A percentile compares a stretch with the other conserved stretches of the same genome.
Evolutionary conservation across 2,797 vertebrate species (phyloP).

Genomic region (Catostomus latipinnis): DNA sequence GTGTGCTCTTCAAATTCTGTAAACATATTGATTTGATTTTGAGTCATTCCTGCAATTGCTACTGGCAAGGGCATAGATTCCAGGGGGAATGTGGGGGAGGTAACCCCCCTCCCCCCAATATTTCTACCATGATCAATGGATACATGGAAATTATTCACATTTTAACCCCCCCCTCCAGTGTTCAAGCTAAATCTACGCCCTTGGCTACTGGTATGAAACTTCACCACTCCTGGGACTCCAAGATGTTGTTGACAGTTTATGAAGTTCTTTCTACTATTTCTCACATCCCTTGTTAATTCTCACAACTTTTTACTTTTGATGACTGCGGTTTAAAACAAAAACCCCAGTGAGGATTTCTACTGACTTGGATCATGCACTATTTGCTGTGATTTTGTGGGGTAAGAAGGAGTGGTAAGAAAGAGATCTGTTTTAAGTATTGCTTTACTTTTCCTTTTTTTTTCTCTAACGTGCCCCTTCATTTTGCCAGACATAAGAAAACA

Average conservation of each 20-base stretch:
- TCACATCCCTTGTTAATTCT: slow-evolving; percentile 54
- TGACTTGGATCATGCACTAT: slow-evolving; percentile 50
- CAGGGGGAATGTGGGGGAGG: too few relatives aligned
- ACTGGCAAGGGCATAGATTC: not conserved
- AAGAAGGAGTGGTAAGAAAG: not conserved
- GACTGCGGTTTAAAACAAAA: slow-evolving; percentile 54
- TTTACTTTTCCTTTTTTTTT: not conserved
- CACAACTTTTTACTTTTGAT: slow-evolving; percentile 59
- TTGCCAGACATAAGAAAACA: slow-evolving; percentile 69
- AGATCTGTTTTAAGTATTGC: slow-evolving; percentile 6
- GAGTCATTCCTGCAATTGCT: slow-evolving; percentile 58
- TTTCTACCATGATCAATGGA: too few relatives aligned
- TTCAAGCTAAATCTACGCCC: too few relatives aligned
- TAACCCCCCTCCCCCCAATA: too few relatives aligned
- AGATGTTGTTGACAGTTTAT: slow-evolving; percentile 59
- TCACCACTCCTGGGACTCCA: slow-evolving; percentile 39
- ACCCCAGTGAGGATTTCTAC: slow-evolving; percentile 29
- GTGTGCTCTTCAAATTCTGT: slow-evolving; percentile 34
- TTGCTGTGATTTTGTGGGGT: slow-evolving; percentile 38
- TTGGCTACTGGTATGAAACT: slow-evolving; percentile 32
- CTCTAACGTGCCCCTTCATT: slow-evolving; percentile 2
- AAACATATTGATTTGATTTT: slow-evolving; percentile 66
- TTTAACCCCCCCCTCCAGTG: too few relatives aligned
- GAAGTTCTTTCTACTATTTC: slow-evolving; percentile 33
- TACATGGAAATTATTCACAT: too few relatives aligned